Conservation (phyloP, 2,797 vertebrate species). For the Acridotheres tristis region DNA sequence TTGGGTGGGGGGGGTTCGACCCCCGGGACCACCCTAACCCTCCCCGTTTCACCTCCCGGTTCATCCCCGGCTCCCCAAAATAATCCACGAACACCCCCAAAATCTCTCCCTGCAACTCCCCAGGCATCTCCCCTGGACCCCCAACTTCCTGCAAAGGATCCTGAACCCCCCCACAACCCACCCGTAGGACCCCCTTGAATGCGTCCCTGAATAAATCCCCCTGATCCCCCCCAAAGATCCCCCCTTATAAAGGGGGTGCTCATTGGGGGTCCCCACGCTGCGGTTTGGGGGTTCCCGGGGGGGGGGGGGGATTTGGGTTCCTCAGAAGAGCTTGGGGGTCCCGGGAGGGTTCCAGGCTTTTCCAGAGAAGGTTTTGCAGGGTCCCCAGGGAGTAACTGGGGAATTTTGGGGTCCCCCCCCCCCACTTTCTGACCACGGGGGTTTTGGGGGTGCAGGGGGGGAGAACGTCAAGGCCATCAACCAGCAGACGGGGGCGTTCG, state of each 20-base stretch:
- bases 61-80: neutral
- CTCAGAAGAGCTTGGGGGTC: neutral
- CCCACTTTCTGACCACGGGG: neutral
- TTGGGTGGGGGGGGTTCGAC: neutral
- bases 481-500: constrained; percentile 94
- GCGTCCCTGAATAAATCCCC: neutral
- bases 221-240: neutral
- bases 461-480: constrained; percentile 68
- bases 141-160: too few species aligned
- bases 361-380: neutral
- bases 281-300: neutral
- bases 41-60: too few species aligned
- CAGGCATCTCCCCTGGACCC: too few species aligned
- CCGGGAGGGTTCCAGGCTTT: too few species aligned
- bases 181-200: too few species aligned
- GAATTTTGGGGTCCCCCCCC: too few species aligned
- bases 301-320: neutral
- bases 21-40: neutral
- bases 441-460: neutral
- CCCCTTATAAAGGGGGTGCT: too few species aligned
- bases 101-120: too few species aligned
- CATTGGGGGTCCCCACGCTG: too few species aligned
- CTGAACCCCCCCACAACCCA: too few species aligned
- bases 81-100: neutral
- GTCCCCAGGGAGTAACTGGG: neutral